phyloP scores from a whole-genome alignment of 2,113 vertebrate genomes.

The Rallus limicola region DNA sequence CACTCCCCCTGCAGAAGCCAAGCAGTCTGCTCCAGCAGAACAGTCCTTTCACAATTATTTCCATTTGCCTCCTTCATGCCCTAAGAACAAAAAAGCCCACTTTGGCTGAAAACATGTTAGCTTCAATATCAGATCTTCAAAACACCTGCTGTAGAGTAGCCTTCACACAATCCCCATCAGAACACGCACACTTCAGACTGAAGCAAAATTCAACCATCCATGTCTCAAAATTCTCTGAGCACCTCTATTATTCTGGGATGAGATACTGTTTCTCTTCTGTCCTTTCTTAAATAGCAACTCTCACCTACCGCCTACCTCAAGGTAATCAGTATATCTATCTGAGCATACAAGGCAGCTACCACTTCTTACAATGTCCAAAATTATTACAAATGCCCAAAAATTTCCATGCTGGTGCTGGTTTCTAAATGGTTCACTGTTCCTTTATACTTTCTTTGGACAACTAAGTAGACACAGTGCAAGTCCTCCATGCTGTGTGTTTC shows the following conservation, averaged over 20 bases:
- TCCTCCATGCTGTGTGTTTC: neutral
- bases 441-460: neutral
- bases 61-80: neutral
- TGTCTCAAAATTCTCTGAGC: neutral
- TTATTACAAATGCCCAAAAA: neutral
- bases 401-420: neutral
- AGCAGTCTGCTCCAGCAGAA: neutral
- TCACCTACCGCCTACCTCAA: neutral
- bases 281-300: neutral
- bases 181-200: neutral
- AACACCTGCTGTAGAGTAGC: neutral
- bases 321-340: neutral
- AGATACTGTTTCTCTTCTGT: neutral
- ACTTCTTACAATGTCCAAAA: neutral
- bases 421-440: neutral
- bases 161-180: neutral
- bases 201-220: neutral
- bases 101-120: neutral
- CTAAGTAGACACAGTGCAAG: neutral
- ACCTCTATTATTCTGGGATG: neutral
- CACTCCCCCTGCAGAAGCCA: neutral
- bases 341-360: neutral
- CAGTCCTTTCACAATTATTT: neutral
- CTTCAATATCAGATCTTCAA: neutral
- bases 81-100: neutral